Evolutionary conservation across 2,888 invertebrate genomes (phyloP), one percentile per base, ranked within the genome.

Genomic region (Amaurobius ferox): DNA sequence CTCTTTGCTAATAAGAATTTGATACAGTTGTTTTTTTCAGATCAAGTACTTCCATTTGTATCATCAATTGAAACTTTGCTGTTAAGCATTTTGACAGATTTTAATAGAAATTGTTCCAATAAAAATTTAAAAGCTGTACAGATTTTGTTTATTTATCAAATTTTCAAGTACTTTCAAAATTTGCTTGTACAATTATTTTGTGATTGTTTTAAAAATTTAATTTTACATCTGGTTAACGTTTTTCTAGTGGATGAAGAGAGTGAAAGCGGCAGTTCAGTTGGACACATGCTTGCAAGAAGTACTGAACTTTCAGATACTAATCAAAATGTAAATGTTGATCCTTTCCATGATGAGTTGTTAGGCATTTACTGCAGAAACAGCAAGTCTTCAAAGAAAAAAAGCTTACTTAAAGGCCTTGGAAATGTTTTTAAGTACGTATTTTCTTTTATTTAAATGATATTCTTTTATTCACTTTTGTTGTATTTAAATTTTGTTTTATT

Each of bases 331-430:
- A 64, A 30, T 32, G 66, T 19, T 6, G 26, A 76, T 74, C 48
- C 79, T 16, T 68, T 80, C 19, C 71, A 79, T n/a, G 87, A 80
- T 62, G 72, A 78, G 13, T 61, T 71, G 11, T 39, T 79, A 6
- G 73, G 74, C 62, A 74, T 79, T 68, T 79, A 79, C 19, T 79
- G 76, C 55, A 85, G 72, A 35, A 80, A 62, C 23, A 89, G 88
- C 68, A 88, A 89, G 55, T 87, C 86, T 28, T 89, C 90, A 79
- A 90, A 90, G 89, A 90, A 90, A 77, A 91, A 95, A 0, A 95
- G 96, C 1, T 92, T 97, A 44, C 93, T 97, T 71, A 96, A 96
- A 91, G 95, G 95, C 9, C 93, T 95, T 74, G 95, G 95, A 11
- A 94, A 94, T 11, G 95, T 95, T 94, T 95, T 95, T 91, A 93